A percentile compares a stretch with the other conserved stretches of the same genome.
phyloP scores from a whole-genome alignment of 2,888 invertebrate genomes.

The Amaurobius ferox region DNA sequence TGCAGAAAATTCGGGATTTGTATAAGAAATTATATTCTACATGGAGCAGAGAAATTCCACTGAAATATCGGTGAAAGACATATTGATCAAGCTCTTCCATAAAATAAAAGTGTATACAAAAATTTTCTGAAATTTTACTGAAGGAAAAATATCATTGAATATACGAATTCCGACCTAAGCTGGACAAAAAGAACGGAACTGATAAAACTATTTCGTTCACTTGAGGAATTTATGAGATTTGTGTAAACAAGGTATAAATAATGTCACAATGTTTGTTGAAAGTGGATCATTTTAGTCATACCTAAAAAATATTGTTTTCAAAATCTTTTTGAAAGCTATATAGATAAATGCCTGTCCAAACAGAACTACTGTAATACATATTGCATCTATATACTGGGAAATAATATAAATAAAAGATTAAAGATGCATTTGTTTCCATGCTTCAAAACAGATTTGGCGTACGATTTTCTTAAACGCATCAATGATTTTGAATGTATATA shows the following conservation, averaged over 20 bases:
- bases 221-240: background rate
- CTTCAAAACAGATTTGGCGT: too few species aligned
- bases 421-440: too few species aligned
- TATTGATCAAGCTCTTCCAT: background rate
- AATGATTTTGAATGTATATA: too few species aligned
- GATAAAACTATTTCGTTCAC: background rate
- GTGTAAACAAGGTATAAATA: background rate
- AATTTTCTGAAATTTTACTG: background rate
- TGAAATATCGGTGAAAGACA: background rate
- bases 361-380: too few species aligned
- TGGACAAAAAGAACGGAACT: background rate
- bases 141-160: background rate
- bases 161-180: background rate
- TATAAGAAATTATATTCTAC: too few species aligned
- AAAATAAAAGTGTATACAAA: background rate
- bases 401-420: too few species aligned
- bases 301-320: too few species aligned
- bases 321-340: too few species aligned
- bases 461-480: too few species aligned
- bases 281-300: background rate
- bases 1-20: too few species aligned
- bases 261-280: conserved; percentile 2
- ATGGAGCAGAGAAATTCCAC: background rate
- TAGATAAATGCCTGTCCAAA: too few species aligned
- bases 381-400: too few species aligned